These are phyloP conservation scores for Cichladusa arquata DNA, from an alignment of 2,113 vertebrate species.

Conservation along the genomic window DNA sequence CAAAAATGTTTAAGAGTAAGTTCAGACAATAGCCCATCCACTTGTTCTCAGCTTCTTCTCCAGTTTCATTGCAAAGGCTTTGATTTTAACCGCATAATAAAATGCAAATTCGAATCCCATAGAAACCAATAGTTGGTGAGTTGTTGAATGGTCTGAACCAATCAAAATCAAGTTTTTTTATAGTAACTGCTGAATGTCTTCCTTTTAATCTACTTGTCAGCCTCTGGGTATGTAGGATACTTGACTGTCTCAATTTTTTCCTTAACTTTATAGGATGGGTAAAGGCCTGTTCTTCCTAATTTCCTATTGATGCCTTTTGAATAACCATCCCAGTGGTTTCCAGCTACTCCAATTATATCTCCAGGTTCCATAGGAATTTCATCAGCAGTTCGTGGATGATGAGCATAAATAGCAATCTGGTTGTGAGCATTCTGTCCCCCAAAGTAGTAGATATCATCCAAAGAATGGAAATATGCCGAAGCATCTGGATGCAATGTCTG, in stretches of 20 bases:
- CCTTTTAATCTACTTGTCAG: constrained; percentile 82
- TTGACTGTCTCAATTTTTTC: constrained; percentile 98
- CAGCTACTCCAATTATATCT: constrained; percentile 94
- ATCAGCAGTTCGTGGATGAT: constrained; percentile 87
- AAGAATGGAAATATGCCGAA: constrained; percentile 92
- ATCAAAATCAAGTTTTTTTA: not conserved
- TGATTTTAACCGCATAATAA: constrained; percentile 54
- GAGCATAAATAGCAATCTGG: constrained; percentile 93
- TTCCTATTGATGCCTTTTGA: constrained; percentile 98
- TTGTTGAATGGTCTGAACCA: constrained; percentile 52
- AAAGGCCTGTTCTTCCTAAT: constrained; percentile 93
- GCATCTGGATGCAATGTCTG: constrained; percentile 96
- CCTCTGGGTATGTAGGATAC: constrained; percentile 94
- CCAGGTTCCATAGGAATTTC: constrained; percentile 96
- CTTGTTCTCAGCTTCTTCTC: constrained; percentile 54
- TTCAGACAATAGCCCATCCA: constrained; percentile 63
- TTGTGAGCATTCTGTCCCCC: constrained; percentile 98
- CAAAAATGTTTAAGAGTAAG: constrained; percentile 65
- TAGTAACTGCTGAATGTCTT: constrained; percentile 19
- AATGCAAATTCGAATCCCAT: constrained; percentile 55
- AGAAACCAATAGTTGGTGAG: constrained; percentile 43
- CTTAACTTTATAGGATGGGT: constrained; percentile 97
- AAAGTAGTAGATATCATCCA: constrained; percentile 99
- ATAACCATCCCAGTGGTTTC: constrained; percentile 98
- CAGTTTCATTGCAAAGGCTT: constrained; percentile 49